Evolutionary conservation across 2,797 vertebrate genomes (phyloP), one percentile per base, ranked within the genome.

Genomic region (Centroberyx gerrardi): DNA sequence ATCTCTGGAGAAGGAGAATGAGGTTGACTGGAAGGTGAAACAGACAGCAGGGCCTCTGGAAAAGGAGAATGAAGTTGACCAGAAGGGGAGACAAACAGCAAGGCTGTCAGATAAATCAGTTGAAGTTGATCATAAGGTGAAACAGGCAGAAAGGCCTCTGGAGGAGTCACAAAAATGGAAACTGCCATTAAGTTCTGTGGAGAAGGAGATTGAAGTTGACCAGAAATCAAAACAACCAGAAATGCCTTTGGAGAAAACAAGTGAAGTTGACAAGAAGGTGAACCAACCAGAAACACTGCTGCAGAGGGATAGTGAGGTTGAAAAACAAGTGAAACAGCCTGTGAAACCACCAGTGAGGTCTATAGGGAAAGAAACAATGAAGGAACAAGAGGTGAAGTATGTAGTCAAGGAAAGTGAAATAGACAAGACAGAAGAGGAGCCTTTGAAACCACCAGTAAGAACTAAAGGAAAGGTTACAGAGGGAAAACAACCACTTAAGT

Each of bases 381-480:
- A 33, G 1, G 51, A 70, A 40, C 40, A 73, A 59, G 62, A 72
- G 31, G 38, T 28, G 15, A 80, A 14, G 48, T 68, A 46, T 60
- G 40, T 3, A 22, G 28, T 59, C 58, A 65, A 76, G 28, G 55
- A 86, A 42, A 9, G 1, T 14, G 61, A 77, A 40, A 12, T 36
- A 54, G 56, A 72, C 1, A 71, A 78, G 38, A 74, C 5, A 18
- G 65, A 81, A 42, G 73, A 79, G 13, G 78, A 87, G 31, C 8
- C 31, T 29, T 62, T 90, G 8, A 90, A 87, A 82, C 77, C 86
- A 61, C 85, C 84, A 62, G 52, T 68, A 44, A 86, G 88, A 80
- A 73, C 74, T 38, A 91, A 91, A 85, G 81, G 51, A 66, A 89
- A 84, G 61, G 51, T 55, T 49, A n/a, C 46, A 29, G 54, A 22